Percentiles rank a stretch among this genome's conserved stretches.
These are phyloP conservation scores for Drosophila punjabiensis DNA, from an alignment of 1,140 invertebrate species.

Conservation along the genomic window DNA sequence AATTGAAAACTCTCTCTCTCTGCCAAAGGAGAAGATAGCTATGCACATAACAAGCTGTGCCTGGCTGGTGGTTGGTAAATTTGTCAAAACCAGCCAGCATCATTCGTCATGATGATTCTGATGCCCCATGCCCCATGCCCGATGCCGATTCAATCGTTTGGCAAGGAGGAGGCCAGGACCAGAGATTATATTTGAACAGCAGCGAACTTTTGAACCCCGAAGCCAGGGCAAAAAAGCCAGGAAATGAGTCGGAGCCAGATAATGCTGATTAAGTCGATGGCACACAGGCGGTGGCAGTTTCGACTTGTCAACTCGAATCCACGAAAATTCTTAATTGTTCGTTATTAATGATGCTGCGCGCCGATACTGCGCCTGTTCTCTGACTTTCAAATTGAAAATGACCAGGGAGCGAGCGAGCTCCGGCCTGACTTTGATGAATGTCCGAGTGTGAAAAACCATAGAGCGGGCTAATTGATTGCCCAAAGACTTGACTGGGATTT, in stretches of 20 bases:
- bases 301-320: slow-evolving; percentile 58
- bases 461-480: slow-evolving; percentile 68
- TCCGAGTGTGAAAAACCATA: slow-evolving; percentile 59
- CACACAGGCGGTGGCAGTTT: slow-evolving; percentile 33
- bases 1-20: slow-evolving; percentile 54
- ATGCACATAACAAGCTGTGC: slow-evolving; percentile 45
- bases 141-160: slow-evolving; percentile 42
- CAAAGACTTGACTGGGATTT: slow-evolving; percentile 37
- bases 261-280: slow-evolving; percentile 55
- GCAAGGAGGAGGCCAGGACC: neutral
- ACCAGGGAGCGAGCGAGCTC: slow-evolving; percentile 9
- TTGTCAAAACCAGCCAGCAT: slow-evolving; percentile 65
- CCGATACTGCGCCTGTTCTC: slow-evolving; percentile 33
- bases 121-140: slow-evolving; percentile 9
- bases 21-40: slow-evolving; percentile 42
- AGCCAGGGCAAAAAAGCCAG: neutral
- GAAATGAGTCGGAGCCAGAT: slow-evolving; percentile 46
- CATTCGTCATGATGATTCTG: slow-evolving; percentile 58
- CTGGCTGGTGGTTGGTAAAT: slow-evolving; percentile 49
- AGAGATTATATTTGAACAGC: slow-evolving; percentile 53
- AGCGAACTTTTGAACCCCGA: slow-evolving; percentile 42
- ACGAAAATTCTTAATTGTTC: slow-evolving; percentile 74
- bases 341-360: slow-evolving; percentile 70
- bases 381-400: slow-evolving; percentile 76
- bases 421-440: slow-evolving; percentile 69